Percentiles rank a stretch among this genome's conserved stretches.
Conservation (phyloP, 2,797 vertebrate genomes). For the Phataginus tetradactyla region DNA sequence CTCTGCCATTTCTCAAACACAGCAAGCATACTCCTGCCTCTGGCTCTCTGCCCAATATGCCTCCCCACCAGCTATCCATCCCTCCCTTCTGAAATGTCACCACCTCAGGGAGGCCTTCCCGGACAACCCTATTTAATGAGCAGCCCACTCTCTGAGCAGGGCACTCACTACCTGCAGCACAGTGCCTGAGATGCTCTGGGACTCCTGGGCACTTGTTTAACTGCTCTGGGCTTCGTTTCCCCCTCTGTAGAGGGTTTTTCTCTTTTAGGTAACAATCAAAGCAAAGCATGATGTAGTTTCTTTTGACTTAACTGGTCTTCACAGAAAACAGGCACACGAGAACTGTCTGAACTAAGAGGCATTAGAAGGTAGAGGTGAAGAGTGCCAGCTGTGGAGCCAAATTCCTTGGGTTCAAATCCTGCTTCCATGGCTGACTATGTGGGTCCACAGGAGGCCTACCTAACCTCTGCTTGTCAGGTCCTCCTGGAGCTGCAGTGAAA, state of each 20-base stretch:
- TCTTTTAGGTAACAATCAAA: not conserved
- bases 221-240: not conserved
- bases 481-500: not conserved
- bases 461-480: not conserved
- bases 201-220: not conserved
- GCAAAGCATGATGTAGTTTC: not conserved
- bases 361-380: not conserved
- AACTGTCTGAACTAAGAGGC: not conserved
- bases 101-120: not conserved
- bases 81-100: not conserved
- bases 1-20: not conserved
- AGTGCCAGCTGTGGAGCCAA: not conserved
- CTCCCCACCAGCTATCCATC: not conserved
- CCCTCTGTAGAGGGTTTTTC: not conserved
- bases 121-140: not conserved
- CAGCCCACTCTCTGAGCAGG: not conserved
- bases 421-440: not conserved
- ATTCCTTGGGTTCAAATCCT: not conserved
- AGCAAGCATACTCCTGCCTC: not conserved
- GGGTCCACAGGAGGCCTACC: not conserved
- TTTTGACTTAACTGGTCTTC: not conserved
- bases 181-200: no score
- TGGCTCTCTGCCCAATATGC: no score
- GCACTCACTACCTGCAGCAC: not conserved
- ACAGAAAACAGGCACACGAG: not conserved